phyloP scores from a whole-genome alignment of 2,888 invertebrate species.

The Agrochola lota region DNA sequence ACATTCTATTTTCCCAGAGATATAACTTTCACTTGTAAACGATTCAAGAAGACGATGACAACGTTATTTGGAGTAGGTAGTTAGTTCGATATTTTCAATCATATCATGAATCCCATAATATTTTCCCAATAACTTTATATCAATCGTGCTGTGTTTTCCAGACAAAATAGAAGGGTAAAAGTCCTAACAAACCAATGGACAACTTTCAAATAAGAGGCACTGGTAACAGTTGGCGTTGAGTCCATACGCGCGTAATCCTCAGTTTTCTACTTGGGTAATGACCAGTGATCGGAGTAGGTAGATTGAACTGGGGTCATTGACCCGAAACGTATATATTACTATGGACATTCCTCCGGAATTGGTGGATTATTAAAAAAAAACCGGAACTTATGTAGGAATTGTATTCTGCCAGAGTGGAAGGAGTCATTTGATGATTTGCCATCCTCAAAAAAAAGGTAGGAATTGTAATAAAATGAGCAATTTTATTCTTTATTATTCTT shows the following conservation, averaged over 20 bases:
- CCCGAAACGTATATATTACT: no score
- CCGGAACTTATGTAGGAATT: no score
- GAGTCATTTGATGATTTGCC: no score
- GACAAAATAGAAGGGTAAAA: not conserved
- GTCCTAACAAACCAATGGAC: not conserved
- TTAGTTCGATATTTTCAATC: not conserved
- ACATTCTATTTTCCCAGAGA: conserved; percentile 1
- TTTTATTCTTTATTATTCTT: no score
- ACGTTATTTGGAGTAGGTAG: not conserved
- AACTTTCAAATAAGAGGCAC: not conserved
- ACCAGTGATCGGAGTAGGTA: no score
- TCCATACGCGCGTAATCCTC: not conserved
- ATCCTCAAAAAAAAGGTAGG: no score
- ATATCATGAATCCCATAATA: not conserved
- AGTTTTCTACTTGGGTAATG: not conserved
- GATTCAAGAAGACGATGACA: not conserved
- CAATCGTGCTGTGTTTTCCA: not conserved
- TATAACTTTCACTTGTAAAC: not conserved
- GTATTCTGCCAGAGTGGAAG: no score
- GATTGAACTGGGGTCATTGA: no score
- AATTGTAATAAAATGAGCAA: no score
- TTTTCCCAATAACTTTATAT: not conserved
- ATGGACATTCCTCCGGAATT: no score
- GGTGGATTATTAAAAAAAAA: no score
- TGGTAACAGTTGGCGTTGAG: not conserved